Conservation (phyloP, 2,888 invertebrate species). For the Venusia cambrica region DNA sequence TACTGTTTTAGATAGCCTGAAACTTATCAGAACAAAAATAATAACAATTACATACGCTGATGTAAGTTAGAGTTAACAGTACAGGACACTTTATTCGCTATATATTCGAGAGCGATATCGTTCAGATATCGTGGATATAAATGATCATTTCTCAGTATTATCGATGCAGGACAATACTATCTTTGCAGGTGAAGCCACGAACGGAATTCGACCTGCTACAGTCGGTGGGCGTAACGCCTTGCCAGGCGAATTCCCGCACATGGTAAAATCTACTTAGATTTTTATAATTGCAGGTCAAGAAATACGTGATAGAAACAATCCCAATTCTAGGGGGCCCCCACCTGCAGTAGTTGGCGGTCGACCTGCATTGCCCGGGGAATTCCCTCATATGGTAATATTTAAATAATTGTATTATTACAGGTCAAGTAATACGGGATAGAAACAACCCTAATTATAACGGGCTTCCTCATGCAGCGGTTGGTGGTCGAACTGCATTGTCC, state of each 20-base stretch:
- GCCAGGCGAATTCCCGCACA: slow-evolving; percentile 14
- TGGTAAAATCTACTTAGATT: slow-evolving; percentile 5
- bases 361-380: slow-evolving; percentile 39
- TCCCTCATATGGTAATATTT: slow-evolving; percentile 53
- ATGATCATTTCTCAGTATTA: too few species aligned
- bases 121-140: too few species aligned
- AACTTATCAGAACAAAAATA: too few species aligned
- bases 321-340: slow-evolving; percentile 3
- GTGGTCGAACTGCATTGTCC: slow-evolving; percentile 37
- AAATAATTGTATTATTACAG: too few species aligned
- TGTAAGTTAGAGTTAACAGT: too few species aligned
- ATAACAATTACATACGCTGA: too few species aligned
- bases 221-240: slow-evolving; percentile 7
- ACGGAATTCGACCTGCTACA: background rate
- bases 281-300: too few species aligned
- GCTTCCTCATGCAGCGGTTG: slow-evolving; percentile 25
- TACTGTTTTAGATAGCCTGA: too few species aligned
- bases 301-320: too few species aligned
- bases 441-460: slow-evolving; percentile 3
- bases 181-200: slow-evolving; percentile 1
- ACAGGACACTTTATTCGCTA: too few species aligned
- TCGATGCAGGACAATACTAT: background rate
- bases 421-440: too few species aligned
- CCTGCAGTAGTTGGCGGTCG: slow-evolving; percentile 39
- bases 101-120: too few species aligned